phyloP scores from a whole-genome alignment of 2,888 invertebrate species.

The Drosophila kambysellisi region DNA sequence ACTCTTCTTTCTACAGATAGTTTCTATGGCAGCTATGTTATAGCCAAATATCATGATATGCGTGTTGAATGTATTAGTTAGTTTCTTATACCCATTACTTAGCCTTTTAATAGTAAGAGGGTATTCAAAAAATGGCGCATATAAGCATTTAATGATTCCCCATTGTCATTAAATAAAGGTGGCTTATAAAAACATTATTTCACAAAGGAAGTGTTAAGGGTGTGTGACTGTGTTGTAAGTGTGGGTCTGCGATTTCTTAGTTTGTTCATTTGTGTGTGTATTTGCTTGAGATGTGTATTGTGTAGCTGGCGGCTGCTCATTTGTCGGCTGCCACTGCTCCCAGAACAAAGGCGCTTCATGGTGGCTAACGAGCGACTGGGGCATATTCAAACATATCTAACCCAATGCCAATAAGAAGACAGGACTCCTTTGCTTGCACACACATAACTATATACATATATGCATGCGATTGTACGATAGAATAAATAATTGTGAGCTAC shows the following conservation, averaged over 20 bases:
- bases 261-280: constrained; percentile 23
- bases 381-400: constrained; percentile 63
- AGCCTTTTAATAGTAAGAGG: constrained; percentile 4
- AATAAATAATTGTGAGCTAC: constrained; percentile 48
- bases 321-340: constrained; percentile 57
- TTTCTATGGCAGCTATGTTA: neutral
- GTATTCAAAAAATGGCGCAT: constrained; percentile 57
- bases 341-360: constrained; percentile 66
- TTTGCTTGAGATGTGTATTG: constrained; percentile 41
- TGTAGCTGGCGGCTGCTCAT: constrained; percentile 59
- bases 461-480: constrained; percentile 1
- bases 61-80: neutral
- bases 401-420: constrained; percentile 12
- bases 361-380: constrained; percentile 78
- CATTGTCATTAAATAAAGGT: constrained; percentile 79
- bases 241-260: constrained; percentile 17
- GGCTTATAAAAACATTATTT: constrained; percentile 79
- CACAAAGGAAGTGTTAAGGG: constrained; percentile 49
- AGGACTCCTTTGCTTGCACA: neutral
- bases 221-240: constrained; percentile 23
- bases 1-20: neutral
- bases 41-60: neutral
- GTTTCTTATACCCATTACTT: constrained; percentile 2
- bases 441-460: constrained; percentile 3
- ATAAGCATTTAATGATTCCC: constrained; percentile 80